phyloP scores from a whole-genome alignment of 2,888 invertebrate species.

The Lasioglossum oenotherae region DNA sequence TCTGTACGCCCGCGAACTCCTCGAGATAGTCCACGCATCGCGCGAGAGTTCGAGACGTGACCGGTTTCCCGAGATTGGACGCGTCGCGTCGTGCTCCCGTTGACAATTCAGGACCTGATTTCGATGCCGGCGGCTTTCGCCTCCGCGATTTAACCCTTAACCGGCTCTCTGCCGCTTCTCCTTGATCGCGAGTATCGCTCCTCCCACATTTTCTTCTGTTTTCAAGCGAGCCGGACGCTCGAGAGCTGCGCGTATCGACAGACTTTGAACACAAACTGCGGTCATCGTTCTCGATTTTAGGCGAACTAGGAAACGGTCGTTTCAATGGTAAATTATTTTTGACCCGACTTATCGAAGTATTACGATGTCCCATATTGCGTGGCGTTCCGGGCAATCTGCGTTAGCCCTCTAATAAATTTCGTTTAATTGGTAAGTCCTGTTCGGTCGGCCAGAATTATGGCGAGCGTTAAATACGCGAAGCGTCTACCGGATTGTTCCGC shows the following conservation, averaged over 20 bases:
- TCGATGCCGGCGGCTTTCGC: slow-evolving; percentile 17
- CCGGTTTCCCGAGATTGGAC: slow-evolving; percentile 31
- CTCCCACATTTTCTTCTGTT: no score
- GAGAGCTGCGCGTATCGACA: no score
- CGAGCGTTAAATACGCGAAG: slow-evolving; percentile 5
- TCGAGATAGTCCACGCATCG: slow-evolving; percentile 39
- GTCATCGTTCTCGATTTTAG: no score
- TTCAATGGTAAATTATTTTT: not conserved
- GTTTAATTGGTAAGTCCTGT: slow-evolving; percentile 4
- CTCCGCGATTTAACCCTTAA: slow-evolving; percentile 34
- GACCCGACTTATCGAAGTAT: not conserved
- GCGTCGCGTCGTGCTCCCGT: slow-evolving; percentile 9
- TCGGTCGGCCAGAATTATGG: not conserved
- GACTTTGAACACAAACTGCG: no score
- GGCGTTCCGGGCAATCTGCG: not conserved
- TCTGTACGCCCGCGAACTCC: slow-evolving; percentile 26
- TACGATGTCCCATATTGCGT: not conserved
- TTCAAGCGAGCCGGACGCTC: no score
- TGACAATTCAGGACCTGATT: slow-evolving; percentile 27
- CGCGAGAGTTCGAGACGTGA: slow-evolving; percentile 40
- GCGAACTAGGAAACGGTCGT: not conserved
- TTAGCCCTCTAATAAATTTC: not conserved
- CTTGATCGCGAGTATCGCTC: not conserved
- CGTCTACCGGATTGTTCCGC: slow-evolving; percentile 1
- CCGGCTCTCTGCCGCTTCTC: not conserved